Evolutionary conservation across 2,888 invertebrate genomes (phyloP).

Genomic region (Escarpia spicata): DNA sequence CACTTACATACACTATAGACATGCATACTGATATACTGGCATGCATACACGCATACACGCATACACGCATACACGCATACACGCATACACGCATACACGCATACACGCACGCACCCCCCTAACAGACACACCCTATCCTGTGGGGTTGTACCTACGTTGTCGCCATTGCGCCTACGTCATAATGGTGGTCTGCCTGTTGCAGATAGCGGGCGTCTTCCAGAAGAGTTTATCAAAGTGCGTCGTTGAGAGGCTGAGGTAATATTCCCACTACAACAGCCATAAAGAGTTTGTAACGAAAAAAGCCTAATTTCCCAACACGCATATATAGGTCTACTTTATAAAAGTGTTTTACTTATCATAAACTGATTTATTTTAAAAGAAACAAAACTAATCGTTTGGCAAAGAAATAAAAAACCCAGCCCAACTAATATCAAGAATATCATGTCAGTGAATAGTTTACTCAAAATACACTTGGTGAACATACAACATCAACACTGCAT

Average conservation of each 20-base stretch:
- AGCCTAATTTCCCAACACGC: no score
- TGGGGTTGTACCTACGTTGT: background rate
- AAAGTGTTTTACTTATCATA: no score
- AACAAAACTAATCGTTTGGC: no score
- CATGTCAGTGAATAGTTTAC: no score
- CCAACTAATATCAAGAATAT: no score
- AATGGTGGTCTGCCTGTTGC: background rate
- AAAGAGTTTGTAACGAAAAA: no score
- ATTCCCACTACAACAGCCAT: background rate
- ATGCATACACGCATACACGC: background rate
- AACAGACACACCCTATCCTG: background rate
- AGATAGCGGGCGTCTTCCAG: conserved; percentile 10
- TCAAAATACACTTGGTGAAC: no score
- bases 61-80: background rate
- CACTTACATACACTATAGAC: background rate
- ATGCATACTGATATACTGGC: background rate
- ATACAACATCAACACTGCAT: no score
- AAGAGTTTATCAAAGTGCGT: background rate
- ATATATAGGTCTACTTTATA: no score
- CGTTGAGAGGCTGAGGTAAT: background rate
- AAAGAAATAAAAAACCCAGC: no score
- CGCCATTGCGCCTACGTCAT: background rate
- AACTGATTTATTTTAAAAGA: no score
- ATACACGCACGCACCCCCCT: background rate
- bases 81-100: background rate